Evolutionary conservation across 2,797 vertebrate genomes (phyloP).

Genomic region (Sebastes itinus): DNA sequence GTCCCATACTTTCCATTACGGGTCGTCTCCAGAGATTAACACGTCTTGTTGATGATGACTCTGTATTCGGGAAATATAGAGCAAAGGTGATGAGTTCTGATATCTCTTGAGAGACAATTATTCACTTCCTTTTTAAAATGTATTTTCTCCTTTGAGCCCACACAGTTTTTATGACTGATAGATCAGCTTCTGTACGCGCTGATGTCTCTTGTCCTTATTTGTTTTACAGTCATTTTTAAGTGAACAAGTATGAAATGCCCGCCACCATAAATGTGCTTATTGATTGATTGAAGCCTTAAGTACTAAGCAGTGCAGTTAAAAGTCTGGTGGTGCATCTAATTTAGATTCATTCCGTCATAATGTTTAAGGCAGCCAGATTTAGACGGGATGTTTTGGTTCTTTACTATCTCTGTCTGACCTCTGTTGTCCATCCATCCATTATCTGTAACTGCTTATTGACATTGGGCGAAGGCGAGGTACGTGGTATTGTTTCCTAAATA

Average conservation of each 20-base stretch:
- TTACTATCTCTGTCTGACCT: background rate
- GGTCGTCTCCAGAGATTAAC: slow-evolving; percentile 8
- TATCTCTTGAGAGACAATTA: background rate
- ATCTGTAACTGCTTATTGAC: background rate
- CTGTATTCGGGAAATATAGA: background rate
- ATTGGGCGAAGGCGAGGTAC: no score
- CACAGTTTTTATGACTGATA: background rate
- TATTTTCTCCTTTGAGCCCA: background rate
- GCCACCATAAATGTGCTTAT: background rate
- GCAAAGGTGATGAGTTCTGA: background rate
- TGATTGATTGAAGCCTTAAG: background rate
- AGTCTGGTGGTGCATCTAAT: background rate
- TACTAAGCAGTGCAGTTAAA: background rate
- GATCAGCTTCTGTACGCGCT: background rate
- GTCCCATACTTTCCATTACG: slow-evolving; percentile 31
- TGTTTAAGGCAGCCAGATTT: background rate
- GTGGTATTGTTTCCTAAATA: no score
- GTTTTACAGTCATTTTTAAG: background rate
- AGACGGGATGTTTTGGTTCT: background rate
- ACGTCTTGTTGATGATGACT: slow-evolving; percentile 6
- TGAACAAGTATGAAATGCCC: background rate
- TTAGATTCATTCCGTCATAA: background rate
- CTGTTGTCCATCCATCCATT: no score
- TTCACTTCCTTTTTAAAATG: background rate
- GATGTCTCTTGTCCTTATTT: background rate